Evolutionary conservation across 2,113 vertebrate genomes (phyloP).

Genomic region (Cygnus buccinator): DNA sequence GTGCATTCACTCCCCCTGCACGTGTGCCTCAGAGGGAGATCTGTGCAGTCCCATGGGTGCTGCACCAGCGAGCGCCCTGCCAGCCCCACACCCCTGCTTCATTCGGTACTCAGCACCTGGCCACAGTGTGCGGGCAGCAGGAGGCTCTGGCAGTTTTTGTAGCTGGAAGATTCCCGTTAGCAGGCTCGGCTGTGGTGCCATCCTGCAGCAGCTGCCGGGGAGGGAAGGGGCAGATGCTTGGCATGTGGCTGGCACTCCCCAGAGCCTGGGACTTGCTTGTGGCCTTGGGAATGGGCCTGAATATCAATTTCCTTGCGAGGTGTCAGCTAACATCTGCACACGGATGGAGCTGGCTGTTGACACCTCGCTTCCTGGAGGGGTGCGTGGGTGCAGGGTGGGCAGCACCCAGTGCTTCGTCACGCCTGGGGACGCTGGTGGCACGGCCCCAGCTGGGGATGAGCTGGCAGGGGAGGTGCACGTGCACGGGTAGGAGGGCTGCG

Average conservation of each 20-base stretch:
- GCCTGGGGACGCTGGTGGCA: background rate
- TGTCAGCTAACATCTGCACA: background rate
- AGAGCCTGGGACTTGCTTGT: background rate
- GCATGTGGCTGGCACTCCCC: conserved; percentile 31
- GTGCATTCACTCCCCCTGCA: background rate
- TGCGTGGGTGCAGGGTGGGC: background rate
- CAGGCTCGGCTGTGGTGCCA: background rate
- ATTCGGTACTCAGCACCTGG: accelerated
- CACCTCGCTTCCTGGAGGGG: background rate
- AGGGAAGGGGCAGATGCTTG: conserved; percentile 25
- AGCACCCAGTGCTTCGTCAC: conserved; percentile 1
- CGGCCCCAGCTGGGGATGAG: background rate
- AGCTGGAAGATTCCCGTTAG: background rate
- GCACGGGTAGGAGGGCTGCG: background rate
- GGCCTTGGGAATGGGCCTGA: background rate
- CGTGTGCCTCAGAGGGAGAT: background rate
- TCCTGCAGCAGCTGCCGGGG: conserved; percentile 4
- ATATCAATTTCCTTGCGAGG: background rate
- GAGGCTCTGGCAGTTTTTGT: background rate
- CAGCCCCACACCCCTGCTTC: background rate
- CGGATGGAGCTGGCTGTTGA: background rate
- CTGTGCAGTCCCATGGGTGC: background rate
- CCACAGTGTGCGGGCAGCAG: background rate
- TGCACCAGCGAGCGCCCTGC: background rate
- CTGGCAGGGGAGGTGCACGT: background rate